phyloP scores from a whole-genome alignment of 2,888 invertebrate species.

The Pristionchus japonicus region DNA sequence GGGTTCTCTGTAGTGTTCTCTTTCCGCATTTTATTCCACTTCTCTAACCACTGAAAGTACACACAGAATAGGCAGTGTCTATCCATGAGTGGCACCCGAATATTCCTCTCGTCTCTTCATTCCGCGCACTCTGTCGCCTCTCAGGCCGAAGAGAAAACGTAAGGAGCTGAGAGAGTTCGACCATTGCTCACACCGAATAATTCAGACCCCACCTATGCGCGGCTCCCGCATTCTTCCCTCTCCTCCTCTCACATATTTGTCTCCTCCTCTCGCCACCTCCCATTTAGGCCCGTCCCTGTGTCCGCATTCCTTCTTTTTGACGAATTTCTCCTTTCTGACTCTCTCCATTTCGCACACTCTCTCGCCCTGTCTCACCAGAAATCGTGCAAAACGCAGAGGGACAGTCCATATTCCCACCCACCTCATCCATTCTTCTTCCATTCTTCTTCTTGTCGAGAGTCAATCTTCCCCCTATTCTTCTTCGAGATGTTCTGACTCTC shows the following conservation, averaged over 20 bases:
- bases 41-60: neutral
- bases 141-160: no score
- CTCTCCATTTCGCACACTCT: no score
- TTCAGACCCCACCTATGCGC: neutral
- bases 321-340: neutral
- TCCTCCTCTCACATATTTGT: constrained; percentile 9
- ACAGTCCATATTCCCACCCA: neutral
- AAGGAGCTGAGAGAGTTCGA: no score
- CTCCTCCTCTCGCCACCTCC: neutral
- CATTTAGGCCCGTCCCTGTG: neutral
- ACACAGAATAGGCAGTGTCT: neutral
- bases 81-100: neutral
- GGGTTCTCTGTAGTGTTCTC: neutral
- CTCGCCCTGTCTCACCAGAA: no score
- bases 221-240: neutral
- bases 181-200: no score
- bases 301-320: neutral
- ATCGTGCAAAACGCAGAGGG: no score
- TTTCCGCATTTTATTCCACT: neutral
- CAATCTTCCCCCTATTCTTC: neutral
- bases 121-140: no score
- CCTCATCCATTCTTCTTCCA: neutral
- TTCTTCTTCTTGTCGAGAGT: neutral
- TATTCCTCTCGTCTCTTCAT: no score
- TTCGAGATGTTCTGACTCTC: neutral